These are phyloP conservation scores for Drosophila oshimai DNA, from an alignment of 1,140 invertebrate genomes.

Conservation along the genomic window DNA sequence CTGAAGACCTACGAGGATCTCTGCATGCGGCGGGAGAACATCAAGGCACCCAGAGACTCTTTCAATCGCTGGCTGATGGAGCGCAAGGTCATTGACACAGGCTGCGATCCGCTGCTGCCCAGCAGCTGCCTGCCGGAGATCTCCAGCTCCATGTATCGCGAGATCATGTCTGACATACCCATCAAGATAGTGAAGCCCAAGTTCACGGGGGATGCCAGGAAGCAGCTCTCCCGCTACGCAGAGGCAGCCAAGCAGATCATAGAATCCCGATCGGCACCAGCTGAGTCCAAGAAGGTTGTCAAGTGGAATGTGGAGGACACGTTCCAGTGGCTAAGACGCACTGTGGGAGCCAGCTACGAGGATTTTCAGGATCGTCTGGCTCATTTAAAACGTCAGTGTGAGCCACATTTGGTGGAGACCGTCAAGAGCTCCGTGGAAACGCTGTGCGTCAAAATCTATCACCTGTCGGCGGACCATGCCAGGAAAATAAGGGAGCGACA, in stretches of 20 bases:
- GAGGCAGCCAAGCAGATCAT: slow-evolving; percentile 99
- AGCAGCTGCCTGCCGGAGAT: slow-evolving; percentile 96
- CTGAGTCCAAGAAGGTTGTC: slow-evolving; percentile 97
- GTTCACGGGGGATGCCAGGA: slow-evolving; percentile 97
- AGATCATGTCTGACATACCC: slow-evolving; percentile 99
- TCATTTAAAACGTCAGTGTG: slow-evolving; percentile 92
- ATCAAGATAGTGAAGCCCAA: slow-evolving; percentile 97
- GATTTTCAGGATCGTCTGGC: slow-evolving; percentile 92
- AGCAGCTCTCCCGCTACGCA: slow-evolving; percentile 96
- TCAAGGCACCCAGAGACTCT: slow-evolving; percentile 97
- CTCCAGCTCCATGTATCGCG: slow-evolving; percentile 96
- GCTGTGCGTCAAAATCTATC: slow-evolving; percentile 97
- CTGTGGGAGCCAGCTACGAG: slow-evolving; percentile 97
- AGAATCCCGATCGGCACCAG: slow-evolving; percentile 94
- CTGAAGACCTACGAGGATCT: slow-evolving; percentile 96
- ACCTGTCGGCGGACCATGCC: slow-evolving; percentile 95
- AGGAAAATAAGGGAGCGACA: slow-evolving; percentile 95
- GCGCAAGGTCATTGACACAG: slow-evolving; percentile 94
- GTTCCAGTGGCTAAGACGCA: slow-evolving; percentile 96
- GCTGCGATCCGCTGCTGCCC: slow-evolving; percentile 94
- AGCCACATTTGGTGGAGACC: slow-evolving; percentile 96
- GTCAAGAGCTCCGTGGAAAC: slow-evolving; percentile 97
- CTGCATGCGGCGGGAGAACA: slow-evolving; percentile 95
- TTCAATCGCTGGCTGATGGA: slow-evolving; percentile 98
- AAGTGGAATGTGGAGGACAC: slow-evolving; percentile 99